Evolutionary conservation across 2,888 invertebrate genomes (phyloP).

Genomic region (Trichogramma dendrolimi): DNA sequence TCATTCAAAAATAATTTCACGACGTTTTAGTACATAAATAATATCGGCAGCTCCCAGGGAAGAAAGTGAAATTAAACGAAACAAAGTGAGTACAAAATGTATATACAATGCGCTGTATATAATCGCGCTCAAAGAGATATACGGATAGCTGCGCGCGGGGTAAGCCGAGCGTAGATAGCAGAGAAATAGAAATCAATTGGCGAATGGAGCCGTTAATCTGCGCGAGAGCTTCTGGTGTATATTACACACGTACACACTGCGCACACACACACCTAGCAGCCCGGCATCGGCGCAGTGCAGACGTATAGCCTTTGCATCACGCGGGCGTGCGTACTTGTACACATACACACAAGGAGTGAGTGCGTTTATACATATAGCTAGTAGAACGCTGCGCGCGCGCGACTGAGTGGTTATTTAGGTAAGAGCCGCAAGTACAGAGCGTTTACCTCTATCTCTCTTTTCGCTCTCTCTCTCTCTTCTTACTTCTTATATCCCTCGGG

Average conservation of each 20-base stretch:
- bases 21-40: too few species aligned
- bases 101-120: too few species aligned
- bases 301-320: conserved; percentile 44
- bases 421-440: conserved; percentile 41
- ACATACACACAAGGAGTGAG: conserved; percentile 29
- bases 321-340: conserved; percentile 35
- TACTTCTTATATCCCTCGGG: too few species aligned
- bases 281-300: too few species aligned
- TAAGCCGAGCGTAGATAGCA: conserved; percentile 26
- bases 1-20: too few species aligned
- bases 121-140: too few species aligned
- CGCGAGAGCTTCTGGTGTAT: conserved; percentile 35
- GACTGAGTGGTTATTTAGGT: conserved; percentile 54
- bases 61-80: too few species aligned
- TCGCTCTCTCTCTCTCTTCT: conserved; percentile 31
- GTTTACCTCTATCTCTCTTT: conserved; percentile 12
- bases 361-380: conserved; percentile 34
- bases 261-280: too few species aligned
- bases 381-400: conserved; percentile 40
- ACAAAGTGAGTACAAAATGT: too few species aligned
- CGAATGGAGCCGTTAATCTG: conserved; percentile 52
- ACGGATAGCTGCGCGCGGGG: too few species aligned
- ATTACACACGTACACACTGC: too few species aligned
- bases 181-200: conserved; percentile 48
- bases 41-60: too few species aligned